A percentile compares a stretch with the other conserved stretches of the same genome.
Conservation (phyloP, 2,888 invertebrate species). For the Troides aeacus region DNA sequence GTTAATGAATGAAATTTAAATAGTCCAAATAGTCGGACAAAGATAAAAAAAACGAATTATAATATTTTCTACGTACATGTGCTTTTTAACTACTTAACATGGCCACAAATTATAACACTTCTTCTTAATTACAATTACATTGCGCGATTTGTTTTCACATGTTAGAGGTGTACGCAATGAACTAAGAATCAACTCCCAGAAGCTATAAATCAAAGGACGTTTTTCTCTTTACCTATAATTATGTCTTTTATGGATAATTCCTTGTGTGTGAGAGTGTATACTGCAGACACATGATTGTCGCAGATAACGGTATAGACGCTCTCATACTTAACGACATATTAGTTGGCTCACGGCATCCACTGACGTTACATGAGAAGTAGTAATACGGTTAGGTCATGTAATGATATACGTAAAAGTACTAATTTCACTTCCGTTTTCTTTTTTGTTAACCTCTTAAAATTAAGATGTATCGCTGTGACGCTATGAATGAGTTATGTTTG, state of each 20-base stretch:
- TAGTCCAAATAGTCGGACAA: not conserved
- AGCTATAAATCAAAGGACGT: conserved; percentile 20
- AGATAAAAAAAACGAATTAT: not conserved
- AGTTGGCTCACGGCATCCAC: conserved; percentile 16
- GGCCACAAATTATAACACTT: no score
- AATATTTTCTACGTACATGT: not conserved
- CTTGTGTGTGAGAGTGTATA: conserved; percentile 26
- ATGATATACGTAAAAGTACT: conserved; percentile 8
- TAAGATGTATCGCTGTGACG: no score
- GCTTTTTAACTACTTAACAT: not conserved
- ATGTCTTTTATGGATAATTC: conserved; percentile 25
- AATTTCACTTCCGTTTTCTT: not conserved
- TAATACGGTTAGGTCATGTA: conserved; percentile 21
- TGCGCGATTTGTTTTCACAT: conserved; percentile 3
- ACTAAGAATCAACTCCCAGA: conserved; percentile 19
- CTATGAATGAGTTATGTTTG: no score
- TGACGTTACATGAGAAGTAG: conserved; percentile 19
- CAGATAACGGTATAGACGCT: conserved; percentile 25
- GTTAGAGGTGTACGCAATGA: conserved; percentile 1
- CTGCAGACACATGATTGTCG: conserved; percentile 23
- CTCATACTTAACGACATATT: conserved; percentile 26
- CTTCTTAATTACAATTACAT: not conserved
- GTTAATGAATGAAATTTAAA: not conserved
- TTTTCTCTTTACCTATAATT: conserved; percentile 26
- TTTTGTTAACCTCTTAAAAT: no score